A percentile compares a stretch with the other conserved stretches of the same genome.
Evolutionary conservation across 2,888 invertebrate genomes (phyloP).

Genomic region (Nezara viridula): DNA sequence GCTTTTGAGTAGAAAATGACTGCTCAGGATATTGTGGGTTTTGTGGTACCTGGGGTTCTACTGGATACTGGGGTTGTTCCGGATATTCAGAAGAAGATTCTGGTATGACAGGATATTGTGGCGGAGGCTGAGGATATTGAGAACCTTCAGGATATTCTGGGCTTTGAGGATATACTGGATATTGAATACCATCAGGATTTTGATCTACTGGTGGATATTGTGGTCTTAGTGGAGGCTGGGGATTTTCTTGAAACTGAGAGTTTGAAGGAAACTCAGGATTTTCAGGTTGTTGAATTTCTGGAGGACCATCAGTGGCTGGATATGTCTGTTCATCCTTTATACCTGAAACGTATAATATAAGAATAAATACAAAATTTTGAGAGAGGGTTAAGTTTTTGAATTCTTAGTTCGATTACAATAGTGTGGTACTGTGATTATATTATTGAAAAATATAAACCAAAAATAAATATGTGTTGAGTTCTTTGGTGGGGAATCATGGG

Average conservation of each 20-base stretch:
- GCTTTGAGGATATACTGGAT: constrained; percentile 55
- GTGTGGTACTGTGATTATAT: too few relatives aligned
- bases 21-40: constrained; percentile 68
- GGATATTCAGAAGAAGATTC: constrained; percentile 17
- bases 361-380: too few relatives aligned
- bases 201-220: constrained; percentile 54
- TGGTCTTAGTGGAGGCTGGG: constrained; percentile 56
- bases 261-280: constrained; percentile 51
- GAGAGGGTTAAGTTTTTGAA: too few relatives aligned
- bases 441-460: too few relatives aligned
- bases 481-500: too few relatives aligned
- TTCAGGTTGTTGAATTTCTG: constrained; percentile 60
- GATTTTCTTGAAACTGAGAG: constrained; percentile 57
- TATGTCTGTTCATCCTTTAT: not conserved
- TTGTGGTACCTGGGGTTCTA: constrained; percentile 64
- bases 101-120: constrained; percentile 43
- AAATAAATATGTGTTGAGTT: too few relatives aligned
- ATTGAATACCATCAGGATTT: constrained; percentile 60
- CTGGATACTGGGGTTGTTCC: not conserved
- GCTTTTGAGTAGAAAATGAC: constrained; percentile 6
- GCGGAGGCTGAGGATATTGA: constrained; percentile 48
- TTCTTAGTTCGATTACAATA: too few relatives aligned
- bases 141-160: constrained; percentile 61
- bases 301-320: not conserved
- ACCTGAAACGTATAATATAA: not conserved